phyloP scores from a whole-genome alignment of 2,888 invertebrate genomes.

The Crossocerus cetratus region DNA sequence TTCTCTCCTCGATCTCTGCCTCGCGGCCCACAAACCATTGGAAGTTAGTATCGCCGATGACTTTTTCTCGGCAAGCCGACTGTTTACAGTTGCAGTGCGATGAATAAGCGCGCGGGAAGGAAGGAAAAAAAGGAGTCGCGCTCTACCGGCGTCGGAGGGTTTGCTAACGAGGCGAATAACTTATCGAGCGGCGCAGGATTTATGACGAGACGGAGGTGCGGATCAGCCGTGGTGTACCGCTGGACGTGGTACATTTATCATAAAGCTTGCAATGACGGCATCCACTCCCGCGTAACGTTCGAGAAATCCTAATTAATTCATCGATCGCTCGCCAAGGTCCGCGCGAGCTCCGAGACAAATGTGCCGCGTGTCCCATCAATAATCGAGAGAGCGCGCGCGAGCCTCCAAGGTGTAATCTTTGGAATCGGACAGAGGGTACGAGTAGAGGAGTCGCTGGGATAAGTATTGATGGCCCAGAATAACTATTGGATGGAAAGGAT shows the following conservation, averaged over 20 bases:
- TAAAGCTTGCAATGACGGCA: slow-evolving; percentile 29
- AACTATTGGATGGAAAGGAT: slow-evolving; percentile 42
- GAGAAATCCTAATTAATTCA: slow-evolving; percentile 45
- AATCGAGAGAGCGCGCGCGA: slow-evolving; percentile 17
- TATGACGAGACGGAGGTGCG: slow-evolving; percentile 23
- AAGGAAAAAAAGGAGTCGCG: slow-evolving; percentile 11
- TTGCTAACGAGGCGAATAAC: slow-evolving; percentile 35
- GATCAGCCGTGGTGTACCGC: slow-evolving; percentile 17
- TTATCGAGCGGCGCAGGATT: slow-evolving; percentile 22
- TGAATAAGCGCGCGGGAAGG: neutral
- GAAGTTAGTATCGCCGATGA: no score
- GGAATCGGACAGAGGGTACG: slow-evolving; percentile 25
- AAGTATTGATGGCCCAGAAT: slow-evolving; percentile 41
- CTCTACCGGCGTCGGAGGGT: slow-evolving; percentile 22
- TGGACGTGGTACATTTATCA: slow-evolving; percentile 36
- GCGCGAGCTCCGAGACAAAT: slow-evolving; percentile 32
- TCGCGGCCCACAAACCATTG: no score
- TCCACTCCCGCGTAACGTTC: slow-evolving; percentile 22
- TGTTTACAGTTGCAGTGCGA: neutral
- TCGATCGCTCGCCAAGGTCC: slow-evolving; percentile 48
- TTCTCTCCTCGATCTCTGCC: no score
- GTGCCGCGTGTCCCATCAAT: slow-evolving; percentile 39
- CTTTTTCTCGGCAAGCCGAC: neutral
- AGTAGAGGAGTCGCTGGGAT: slow-evolving; percentile 7
- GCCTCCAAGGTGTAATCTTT: slow-evolving; percentile 29